Base-by-base conservation (phyloP, 2,888 invertebrate species). In the Brenthis hecate region DNA sequence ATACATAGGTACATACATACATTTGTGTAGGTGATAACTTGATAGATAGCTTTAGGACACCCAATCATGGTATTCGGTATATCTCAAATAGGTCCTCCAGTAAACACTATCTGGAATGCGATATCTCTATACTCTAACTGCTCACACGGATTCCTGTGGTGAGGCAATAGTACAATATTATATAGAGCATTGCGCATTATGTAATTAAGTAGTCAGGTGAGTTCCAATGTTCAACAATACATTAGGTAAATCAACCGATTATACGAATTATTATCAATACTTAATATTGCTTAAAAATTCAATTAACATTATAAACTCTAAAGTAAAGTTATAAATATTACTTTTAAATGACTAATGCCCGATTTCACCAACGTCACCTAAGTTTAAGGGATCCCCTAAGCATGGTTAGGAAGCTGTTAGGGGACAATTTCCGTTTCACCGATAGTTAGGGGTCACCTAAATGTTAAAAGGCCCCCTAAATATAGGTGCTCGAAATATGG, bases 81-180 rank as follows among this genome's bases (percentile, higher is more conserved):
- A 70, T 67, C 67, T 64, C 64, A 57, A 43, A 70, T 66, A 60
- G 55, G 58, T 55, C 56, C 65, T 47, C 64, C 64, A 67, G 16
- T 47, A 60, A 56, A 65, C 64, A 58, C 53, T 63, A 48, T 23
- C n/a, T 60, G 80, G 83, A 83, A 85, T 86, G 78, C 78, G 75
- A 79, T 80, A 81, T 82, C 80, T 82, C 80, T 74, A 74, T 71
- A 72, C 56, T 77, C 74, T 78, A 80, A 80, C 78, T 84, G 85
- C 82, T 81, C 84, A 85, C 81, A 77, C 74, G 80, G 75, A 87
- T 88, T 86, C 85, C 86, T 82, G 82, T 19, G 80, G 79, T 73
- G 72, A 80, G 78, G 80, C 82, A 82, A 82, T 80, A 75, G 74
- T 69, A 73, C 74, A 71, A 56, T 62, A 62, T 69, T 28, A 19